Base-by-base conservation (phyloP, 2,113 vertebrate species). In the Pelodiscus sinensis region DNA sequence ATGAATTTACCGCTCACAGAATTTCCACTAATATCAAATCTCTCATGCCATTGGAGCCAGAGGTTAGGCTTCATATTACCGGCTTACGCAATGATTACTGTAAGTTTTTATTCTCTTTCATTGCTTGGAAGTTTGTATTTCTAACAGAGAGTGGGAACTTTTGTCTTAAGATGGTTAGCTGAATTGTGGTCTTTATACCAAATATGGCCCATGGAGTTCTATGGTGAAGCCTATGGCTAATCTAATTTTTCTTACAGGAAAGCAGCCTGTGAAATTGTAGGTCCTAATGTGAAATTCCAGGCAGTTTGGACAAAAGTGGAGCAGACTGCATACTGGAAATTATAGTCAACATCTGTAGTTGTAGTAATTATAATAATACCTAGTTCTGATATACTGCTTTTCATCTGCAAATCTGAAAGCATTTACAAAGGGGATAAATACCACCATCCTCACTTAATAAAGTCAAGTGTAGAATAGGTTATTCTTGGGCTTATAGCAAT, bases 41-140 rank as follows among this genome's bases (percentile, higher is more conserved):
- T 9, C 75, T 71, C 71, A 11, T 85, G 24, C 4, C 38, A 29
- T 3, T 92, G 50, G 89, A 97, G 44, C 93, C 96, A n/a, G 93
- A 97, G 86, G 73, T 87, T 83, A 97, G 86, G 80, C 68, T 98
- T 92, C 97, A 97, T 68, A 91, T 98, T n/a, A 93, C 95, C 16
- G 97, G 97, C 9, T 97, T 99, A 83, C 89, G 82, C 58, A 96
- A 98, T 86, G 98, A 98, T 92, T 98, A 98, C 87, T 98, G 98
- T 98, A 97, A 98, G 97, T 96, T 88, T 82, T 51, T 78, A 22
- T 82, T 85, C 90, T 56, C 50, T 92, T 52, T 68, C 22, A 18
- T 71, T 79, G 8, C 25, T 77, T 21, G 29, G 51, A 78, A 3
- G 22, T 8, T 77, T 44, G 10, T 79, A 5, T 0, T 86, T 84